Percentiles rank a stretch among this genome's conserved stretches.
phyloP scores from a whole-genome alignment of 2,113 vertebrate species.

The Ailuropoda melanoleuca region DNA sequence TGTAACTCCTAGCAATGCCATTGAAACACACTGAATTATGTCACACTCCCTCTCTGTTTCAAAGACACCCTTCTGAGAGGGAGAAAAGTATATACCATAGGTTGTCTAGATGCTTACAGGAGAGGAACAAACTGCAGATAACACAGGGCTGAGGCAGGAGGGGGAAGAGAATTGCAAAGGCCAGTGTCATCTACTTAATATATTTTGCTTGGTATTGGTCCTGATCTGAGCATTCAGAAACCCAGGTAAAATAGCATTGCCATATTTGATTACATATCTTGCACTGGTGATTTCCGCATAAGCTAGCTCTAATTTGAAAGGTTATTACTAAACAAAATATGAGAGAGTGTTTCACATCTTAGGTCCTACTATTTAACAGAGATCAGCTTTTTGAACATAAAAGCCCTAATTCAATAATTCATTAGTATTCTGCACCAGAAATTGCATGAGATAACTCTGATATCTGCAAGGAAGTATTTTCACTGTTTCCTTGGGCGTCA shows the following conservation, averaged over 20 bases:
- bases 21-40: background rate
- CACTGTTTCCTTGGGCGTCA: background rate
- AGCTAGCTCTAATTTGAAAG: background rate
- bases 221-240: background rate
- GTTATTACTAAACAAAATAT: background rate
- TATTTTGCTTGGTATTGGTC: background rate
- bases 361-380: background rate
- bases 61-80: background rate
- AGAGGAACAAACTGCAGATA: background rate
- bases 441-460: background rate
- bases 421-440: background rate
- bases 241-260: background rate
- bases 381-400: background rate
- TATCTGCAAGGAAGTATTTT: slow-evolving; percentile 3
- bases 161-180: background rate
- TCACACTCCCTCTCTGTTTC: background rate
- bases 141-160: background rate
- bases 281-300: background rate
- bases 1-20: background rate
- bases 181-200: background rate
- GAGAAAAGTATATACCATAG: background rate
- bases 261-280: background rate
- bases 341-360: background rate
- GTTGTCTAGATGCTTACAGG: background rate
- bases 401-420: background rate